Conservation (phyloP, 1,140 invertebrate species). For the Drosophila truncata region DNA sequence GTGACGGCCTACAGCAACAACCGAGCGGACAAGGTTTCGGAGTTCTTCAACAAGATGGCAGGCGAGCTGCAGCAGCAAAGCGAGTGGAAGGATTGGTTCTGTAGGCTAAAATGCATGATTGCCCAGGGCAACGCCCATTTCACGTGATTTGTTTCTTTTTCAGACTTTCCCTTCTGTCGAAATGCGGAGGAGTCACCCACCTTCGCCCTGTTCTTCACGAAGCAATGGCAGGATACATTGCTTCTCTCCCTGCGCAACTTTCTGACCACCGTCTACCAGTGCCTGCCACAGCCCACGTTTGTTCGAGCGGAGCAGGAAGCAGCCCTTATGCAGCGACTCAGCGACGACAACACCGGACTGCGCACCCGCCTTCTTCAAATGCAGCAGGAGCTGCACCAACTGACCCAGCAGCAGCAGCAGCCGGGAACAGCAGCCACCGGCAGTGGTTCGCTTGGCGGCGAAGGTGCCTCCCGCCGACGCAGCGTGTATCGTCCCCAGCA, state of each 20-base stretch:
- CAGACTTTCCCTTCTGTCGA: constrained; percentile 95
- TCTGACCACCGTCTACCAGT: constrained; percentile 95
- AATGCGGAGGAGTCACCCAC: constrained; percentile 95
- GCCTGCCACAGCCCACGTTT: constrained; percentile 93
- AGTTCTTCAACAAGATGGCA: constrained; percentile 96
- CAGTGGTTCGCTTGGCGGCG: constrained; percentile 40
- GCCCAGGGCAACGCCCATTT: constrained; percentile 22
- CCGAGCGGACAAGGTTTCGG: constrained; percentile 93
- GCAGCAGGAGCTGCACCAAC: constrained; percentile 72
- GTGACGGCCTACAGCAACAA: constrained; percentile 93
- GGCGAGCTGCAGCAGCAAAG: constrained; percentile 94
- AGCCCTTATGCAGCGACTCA: constrained; percentile 91
- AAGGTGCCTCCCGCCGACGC: constrained; percentile 82
- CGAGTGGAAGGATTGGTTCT: constrained; percentile 99
- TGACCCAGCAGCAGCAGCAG: constrained; percentile 48
- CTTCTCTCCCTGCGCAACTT: constrained; percentile 98
- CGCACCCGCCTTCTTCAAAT: constrained; percentile 86
- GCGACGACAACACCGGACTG: constrained; percentile 93
- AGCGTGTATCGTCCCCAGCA: constrained; percentile 86
- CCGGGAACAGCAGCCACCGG: constrained; percentile 16
- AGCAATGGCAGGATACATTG: constrained; percentile 97
- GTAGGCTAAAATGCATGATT: constrained; percentile 87
- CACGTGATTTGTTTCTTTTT: constrained; percentile 68
- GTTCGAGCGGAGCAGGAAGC: constrained; percentile 94
- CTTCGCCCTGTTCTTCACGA: constrained; percentile 95